Evolutionary conservation across 2,888 invertebrate species (phyloP).

Genomic region (Bursaphelenchus okinawaensis): DNA sequence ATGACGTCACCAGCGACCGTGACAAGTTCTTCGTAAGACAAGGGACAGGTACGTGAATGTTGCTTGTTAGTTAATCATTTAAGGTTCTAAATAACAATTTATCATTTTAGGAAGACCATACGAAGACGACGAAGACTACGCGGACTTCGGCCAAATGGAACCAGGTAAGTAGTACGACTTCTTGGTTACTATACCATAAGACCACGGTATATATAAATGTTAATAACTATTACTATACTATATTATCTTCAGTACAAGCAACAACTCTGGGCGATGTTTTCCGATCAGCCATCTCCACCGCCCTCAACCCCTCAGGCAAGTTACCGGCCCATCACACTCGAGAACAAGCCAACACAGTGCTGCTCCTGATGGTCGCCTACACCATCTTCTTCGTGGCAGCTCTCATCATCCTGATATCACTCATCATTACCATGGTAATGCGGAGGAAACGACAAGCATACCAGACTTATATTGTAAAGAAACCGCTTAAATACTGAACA

Average conservation of each 20-base stretch:
- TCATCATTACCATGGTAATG: slow-evolving; percentile 17
- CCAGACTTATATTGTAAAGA: slow-evolving; percentile 10
- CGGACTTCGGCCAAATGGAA: not conserved
- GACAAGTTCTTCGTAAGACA: not conserved
- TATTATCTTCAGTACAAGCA: not conserved
- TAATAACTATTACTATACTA: too few species aligned
- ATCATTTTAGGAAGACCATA: not conserved
- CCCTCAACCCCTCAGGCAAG: not conserved
- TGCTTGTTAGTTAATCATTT: too few species aligned
- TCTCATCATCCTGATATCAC: slow-evolving; percentile 19
- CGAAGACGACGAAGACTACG: not conserved
- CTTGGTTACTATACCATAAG: not conserved
- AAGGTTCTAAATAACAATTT: not conserved
- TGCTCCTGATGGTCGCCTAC: slow-evolving; percentile 21
- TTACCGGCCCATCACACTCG: not conserved
- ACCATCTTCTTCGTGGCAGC: slow-evolving; percentile 22
- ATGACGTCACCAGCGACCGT: not conserved
- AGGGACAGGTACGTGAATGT: not conserved
- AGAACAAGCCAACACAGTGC: slow-evolving; percentile 13
- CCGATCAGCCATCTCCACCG: not conserved
- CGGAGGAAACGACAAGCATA: slow-evolving; percentile 14
- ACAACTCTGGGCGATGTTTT: slow-evolving; percentile 4
- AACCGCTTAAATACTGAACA: not conserved
- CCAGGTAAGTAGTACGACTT: not conserved
- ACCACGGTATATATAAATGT: too few species aligned